Percentiles rank a stretch among this genome's conserved stretches.
phyloP scores from a whole-genome alignment of 2,888 invertebrate genomes.

The Antheraea yamamai region DNA sequence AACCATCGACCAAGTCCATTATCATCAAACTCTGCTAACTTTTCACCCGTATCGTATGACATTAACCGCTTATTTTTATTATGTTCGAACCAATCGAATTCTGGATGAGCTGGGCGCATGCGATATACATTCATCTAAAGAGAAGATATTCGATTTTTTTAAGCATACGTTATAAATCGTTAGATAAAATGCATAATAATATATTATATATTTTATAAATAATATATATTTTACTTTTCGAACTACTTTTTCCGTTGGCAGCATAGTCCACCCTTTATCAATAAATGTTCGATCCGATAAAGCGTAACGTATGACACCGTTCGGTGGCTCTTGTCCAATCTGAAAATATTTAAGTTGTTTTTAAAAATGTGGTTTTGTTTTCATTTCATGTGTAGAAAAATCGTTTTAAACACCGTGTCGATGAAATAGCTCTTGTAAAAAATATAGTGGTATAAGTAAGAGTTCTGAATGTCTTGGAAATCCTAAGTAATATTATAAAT shows the following conservation, averaged over 20 bases:
- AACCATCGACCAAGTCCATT: constrained; percentile 66
- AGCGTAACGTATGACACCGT: constrained; percentile 62
- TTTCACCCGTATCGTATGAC: constrained; percentile 64
- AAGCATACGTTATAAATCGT: not conserved
- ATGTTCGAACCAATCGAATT: constrained; percentile 73
- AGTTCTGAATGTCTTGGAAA: not conserved
- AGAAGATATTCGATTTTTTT: constrained; percentile 1
- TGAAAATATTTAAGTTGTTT: constrained; percentile 36
- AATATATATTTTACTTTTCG: constrained; percentile 64
- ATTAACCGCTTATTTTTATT: constrained; percentile 63
- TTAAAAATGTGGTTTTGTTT: not conserved
- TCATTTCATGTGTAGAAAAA: not conserved
- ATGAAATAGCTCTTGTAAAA: not conserved
- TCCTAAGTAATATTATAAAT: not conserved
- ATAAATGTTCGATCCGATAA: constrained; percentile 69
- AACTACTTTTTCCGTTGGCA: constrained; percentile 73
- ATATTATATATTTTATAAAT: no score
- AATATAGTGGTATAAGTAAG: not conserved
- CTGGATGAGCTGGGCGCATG: constrained; percentile 71
- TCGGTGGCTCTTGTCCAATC: constrained; percentile 48
- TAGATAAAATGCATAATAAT: not conserved
- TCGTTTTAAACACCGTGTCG: not conserved
- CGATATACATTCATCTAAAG: constrained; percentile 71
- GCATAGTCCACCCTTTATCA: constrained; percentile 74
- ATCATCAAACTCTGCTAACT: constrained; percentile 65